A percentile compares a stretch with the other conserved stretches of the same genome.
Evolutionary conservation across 2,797 vertebrate species (phyloP).

Genomic region (Melanotaenia pygmaea): DNA sequence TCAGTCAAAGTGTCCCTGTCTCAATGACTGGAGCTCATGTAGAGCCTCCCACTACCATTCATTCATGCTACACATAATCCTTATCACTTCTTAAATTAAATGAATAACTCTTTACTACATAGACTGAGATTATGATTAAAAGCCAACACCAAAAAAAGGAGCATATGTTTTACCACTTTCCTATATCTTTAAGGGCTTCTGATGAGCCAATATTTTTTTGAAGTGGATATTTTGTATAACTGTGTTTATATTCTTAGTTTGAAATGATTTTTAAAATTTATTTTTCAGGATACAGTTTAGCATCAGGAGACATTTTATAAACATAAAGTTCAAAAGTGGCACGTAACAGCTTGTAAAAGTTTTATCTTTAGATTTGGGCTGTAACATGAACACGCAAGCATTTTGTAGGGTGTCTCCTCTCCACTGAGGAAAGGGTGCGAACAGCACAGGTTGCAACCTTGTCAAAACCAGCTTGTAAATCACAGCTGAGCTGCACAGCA

Average conservation of each 20-base stretch:
- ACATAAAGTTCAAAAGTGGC: conserved; percentile 6
- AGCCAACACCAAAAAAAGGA: no score
- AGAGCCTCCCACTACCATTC: no score
- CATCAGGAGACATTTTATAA: not conserved
- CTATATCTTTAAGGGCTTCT: no score
- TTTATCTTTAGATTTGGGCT: conserved; percentile 51
- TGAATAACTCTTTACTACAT: no score
- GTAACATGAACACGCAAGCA: conserved; percentile 54
- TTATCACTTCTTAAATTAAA: no score
- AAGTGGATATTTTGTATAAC: not conserved
- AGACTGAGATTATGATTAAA: no score
- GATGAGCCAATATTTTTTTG: no score
- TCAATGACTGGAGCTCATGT: no score
- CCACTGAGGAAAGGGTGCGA: conserved; percentile 48
- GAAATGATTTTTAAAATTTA: not conserved
- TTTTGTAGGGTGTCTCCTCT: conserved; percentile 55
- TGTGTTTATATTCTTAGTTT: not conserved
- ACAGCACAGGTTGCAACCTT: conserved; percentile 54
- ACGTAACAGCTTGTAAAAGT: conserved; percentile 17
- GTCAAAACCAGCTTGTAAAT: conserved; percentile 78
- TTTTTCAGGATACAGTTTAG: not conserved
- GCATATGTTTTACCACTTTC: no score
- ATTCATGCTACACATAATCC: no score
- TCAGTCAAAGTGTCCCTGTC: no score
- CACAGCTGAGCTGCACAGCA: conserved; percentile 49